Percentiles rank a stretch among this genome's conserved stretches.
Conservation (phyloP, 2,797 vertebrate genomes). For the Nyctalus aviator region DNA sequence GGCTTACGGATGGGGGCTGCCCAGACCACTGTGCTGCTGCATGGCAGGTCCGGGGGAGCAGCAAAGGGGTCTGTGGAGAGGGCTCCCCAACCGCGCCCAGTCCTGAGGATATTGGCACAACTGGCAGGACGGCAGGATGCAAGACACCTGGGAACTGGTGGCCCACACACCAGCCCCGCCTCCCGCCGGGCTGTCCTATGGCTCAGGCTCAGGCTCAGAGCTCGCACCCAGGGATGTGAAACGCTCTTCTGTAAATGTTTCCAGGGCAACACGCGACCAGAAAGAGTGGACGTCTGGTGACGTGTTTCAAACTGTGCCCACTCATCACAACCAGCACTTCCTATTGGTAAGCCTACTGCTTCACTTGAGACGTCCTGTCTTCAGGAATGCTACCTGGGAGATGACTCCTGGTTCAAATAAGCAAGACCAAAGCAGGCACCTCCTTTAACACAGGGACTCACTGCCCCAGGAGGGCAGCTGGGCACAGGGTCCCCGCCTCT, state of each 20-base stretch:
- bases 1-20: neutral
- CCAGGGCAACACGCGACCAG: neutral
- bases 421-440: neutral
- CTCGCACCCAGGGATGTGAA: neutral
- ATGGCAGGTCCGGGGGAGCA: neutral
- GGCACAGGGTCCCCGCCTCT: neutral
- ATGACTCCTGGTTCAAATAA: neutral
- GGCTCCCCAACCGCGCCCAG: fast-evolving
- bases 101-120: neutral
- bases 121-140: no score
- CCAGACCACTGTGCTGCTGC: neutral
- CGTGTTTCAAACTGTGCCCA: neutral
- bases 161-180: no score
- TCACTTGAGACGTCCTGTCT: neutral
- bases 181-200: neutral
- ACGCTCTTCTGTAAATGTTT: neutral
- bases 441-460: neutral
- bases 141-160: neutral
- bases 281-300: neutral
- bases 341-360: neutral
- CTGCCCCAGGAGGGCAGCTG: no score
- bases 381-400: neutral
- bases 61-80: neutral
- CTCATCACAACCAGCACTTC: neutral
- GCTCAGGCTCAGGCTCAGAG: neutral